Base-by-base conservation (phyloP, 2,797 vertebrate species). In the Bryconaethiops microstoma region DNA sequence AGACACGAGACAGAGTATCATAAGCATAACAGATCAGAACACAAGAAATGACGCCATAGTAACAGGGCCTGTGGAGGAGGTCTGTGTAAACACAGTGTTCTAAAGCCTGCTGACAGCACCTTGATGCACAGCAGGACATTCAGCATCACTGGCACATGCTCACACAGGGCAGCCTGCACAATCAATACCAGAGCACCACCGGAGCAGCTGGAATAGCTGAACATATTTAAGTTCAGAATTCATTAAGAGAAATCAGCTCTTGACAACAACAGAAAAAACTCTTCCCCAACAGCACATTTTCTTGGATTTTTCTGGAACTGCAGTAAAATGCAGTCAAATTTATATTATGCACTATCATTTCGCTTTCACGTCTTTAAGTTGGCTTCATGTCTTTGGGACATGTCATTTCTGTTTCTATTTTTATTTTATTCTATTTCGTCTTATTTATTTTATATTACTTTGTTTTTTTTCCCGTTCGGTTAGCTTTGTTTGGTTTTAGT, bases 41-140 rank as follows among this genome's bases (percentile, higher is more conserved):
- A 80, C 85, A 87, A 83, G 83, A 76, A 73, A 86, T 88, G 85
- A 88, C 87, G 82, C 60, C 79, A 86, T 75, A 83, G 81, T 77
- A 88, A 80, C 82, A 78, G 81, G 84, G 73, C 71, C 77, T 72
- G 76, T 73, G 69, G 77, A 29, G n/a, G 35, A 83, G 73, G 71
- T 80, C 77, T 85, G 71, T 83, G 78, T 82, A 86, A 85, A 88
- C 82, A 88, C 29, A 39, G 59, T 78, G 83, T 78, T 83, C 76
- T 79, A 64, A 65, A 64, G 64, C 12, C 59, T 52, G 60, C 40
- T 82, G 83, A 78, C 83, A 83, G 78, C 19, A 64, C 21, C 69
- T 68, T 86, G 85, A 88, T 52, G 69, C 74, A 80, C 79, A 78
- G 50, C 87, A 88, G 87, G 64, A 71, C 75, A 82, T 79, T 71